These are phyloP conservation scores for Drosophila mojavensis DNA, from an alignment of 1,140 invertebrate genomes.

Conservation along the genomic window DNA sequence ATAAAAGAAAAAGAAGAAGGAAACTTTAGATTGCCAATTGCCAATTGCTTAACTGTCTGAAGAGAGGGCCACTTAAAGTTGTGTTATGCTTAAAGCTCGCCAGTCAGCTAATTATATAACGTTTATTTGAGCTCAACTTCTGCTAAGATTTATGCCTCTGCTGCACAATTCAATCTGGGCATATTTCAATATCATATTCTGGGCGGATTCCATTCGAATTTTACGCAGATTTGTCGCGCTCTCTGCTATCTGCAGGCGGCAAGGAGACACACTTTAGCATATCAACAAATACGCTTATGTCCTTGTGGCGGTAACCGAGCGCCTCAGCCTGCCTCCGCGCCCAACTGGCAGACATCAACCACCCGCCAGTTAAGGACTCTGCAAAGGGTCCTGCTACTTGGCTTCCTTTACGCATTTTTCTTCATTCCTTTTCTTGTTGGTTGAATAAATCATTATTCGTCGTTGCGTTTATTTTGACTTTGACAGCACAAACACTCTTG, in stretches of 20 bases:
- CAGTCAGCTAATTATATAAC: slow-evolving; percentile 14
- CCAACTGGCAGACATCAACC: neutral
- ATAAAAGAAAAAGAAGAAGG: neutral
- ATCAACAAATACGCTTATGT: slow-evolving; percentile 58
- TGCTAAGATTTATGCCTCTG: slow-evolving; percentile 46
- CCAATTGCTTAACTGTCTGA: neutral
- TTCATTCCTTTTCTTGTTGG: slow-evolving; percentile 25
- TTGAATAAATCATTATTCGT: slow-evolving; percentile 73
- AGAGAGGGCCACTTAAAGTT: slow-evolving; percentile 17
- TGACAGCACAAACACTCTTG: slow-evolving; percentile 70
- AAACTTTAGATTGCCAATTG: slow-evolving; percentile 37
- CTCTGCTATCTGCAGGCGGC: slow-evolving; percentile 33
- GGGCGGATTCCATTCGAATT: slow-evolving; percentile 42
- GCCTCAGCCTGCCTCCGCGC: neutral
- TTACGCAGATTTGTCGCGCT: slow-evolving; percentile 71
- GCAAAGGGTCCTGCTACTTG: slow-evolving; percentile 26
- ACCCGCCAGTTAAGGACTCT: neutral
- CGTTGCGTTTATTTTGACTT: slow-evolving; percentile 73
- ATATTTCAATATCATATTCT: slow-evolving; percentile 32
- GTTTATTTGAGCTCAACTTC: neutral
- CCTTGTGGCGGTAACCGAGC: slow-evolving; percentile 7
- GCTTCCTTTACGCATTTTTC: slow-evolving; percentile 48
- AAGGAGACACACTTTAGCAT: slow-evolving; percentile 46
- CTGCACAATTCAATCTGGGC: slow-evolving; percentile 27
- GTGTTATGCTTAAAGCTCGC: neutral